Evolutionary conservation across 2,797 vertebrate species (phyloP).

Genomic region (Eulemur mongoz): DNA sequence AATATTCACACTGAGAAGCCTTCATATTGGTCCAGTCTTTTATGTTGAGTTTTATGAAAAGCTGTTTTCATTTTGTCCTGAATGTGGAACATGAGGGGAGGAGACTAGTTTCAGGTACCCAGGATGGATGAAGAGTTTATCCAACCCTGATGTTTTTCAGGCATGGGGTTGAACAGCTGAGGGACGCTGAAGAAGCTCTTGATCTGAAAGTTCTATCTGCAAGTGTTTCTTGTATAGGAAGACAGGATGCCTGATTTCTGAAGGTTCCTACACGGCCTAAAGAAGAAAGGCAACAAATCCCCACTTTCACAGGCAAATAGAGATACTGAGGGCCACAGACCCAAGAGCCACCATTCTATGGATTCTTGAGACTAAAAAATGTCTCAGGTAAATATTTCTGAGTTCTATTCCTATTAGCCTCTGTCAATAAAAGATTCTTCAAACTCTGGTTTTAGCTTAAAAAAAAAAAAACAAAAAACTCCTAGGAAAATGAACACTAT

Average conservation of each 20-base stretch:
- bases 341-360: not conserved
- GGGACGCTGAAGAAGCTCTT: constrained; percentile 7
- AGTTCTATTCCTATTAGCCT: constrained; percentile 18
- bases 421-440: constrained; percentile 39
- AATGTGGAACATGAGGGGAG: not conserved
- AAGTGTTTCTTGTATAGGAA: constrained; percentile 32
- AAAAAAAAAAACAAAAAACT: not conserved
- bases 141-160: not conserved
- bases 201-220: not conserved
- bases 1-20: not conserved
- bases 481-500: constrained; percentile 48
- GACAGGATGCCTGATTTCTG: constrained; percentile 28
- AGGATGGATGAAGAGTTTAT: not conserved
- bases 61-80: not conserved
- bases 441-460: constrained; percentile 51
- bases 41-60: not conserved
- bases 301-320: not conserved
- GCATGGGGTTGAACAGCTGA: not conserved
- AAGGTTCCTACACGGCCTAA: not conserved
- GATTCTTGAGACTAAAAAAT: not conserved
- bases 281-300: not conserved
- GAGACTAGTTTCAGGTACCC: not conserved
- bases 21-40: not conserved
- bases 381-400: not conserved
- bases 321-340: not conserved